Percentiles rank a stretch among this genome's conserved stretches.
Evolutionary conservation across 2,797 vertebrate species (phyloP).

Genomic region (Loris lydekkerianus): DNA sequence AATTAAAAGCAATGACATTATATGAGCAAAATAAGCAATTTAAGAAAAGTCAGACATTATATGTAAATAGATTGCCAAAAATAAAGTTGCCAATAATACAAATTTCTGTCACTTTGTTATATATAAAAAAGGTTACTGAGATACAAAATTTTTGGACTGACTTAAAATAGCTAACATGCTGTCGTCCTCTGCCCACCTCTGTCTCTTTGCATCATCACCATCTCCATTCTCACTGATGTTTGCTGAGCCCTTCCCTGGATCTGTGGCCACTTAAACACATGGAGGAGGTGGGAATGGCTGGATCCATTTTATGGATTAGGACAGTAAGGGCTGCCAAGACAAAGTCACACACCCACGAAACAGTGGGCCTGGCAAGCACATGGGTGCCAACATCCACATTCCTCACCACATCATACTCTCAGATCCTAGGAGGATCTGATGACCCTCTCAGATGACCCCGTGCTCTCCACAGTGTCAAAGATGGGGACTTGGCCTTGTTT

Average conservation of each 20-base stretch:
- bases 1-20: slow-evolving; percentile 70
- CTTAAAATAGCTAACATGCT: slow-evolving; percentile 62
- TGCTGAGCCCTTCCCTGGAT: accelerated
- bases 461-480: accelerated
- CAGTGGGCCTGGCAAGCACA: accelerated
- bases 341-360: neutral
- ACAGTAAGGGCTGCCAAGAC: neutral
- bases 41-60: slow-evolving; percentile 49
- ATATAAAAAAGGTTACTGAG: slow-evolving; percentile 48
- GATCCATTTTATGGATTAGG: neutral
- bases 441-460: accelerated
- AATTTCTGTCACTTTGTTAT: slow-evolving; percentile 26
- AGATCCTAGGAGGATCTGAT: neutral
- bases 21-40: slow-evolving; percentile 40
- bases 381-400: neutral
- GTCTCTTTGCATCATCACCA: accelerated
- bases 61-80: neutral
- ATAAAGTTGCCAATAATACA: slow-evolving; percentile 62
- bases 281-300: accelerated
- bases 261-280: neutral
- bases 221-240: neutral
- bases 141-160: slow-evolving; percentile 54
- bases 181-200: accelerated
- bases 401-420: neutral
- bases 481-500: neutral